Evolutionary conservation across 2,113 vertebrate species (phyloP).

Genomic region (Stigmatopora argus): DNA sequence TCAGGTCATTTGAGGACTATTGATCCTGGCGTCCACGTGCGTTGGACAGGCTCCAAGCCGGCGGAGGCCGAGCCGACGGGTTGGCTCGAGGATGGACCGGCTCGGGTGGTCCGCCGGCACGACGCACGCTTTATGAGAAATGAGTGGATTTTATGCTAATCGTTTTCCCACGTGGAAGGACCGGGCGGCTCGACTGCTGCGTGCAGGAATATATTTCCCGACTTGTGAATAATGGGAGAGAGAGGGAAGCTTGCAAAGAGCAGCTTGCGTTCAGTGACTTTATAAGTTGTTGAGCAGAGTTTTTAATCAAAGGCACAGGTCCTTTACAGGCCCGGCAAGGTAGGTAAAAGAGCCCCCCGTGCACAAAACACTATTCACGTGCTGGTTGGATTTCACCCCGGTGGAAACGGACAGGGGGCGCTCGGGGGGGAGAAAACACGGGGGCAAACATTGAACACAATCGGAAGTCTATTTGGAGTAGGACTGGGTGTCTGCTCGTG

Average conservation of each 20-base stretch:
- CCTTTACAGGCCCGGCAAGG: slow-evolving; percentile 19
- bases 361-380: slow-evolving; percentile 41
- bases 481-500: no score
- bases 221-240: slow-evolving; percentile 12
- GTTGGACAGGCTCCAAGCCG: slow-evolving; percentile 15
- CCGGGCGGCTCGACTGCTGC: slow-evolving; percentile 16
- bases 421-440: slow-evolving; percentile 21
- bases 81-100: slow-evolving; percentile 2
- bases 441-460: slow-evolving; percentile 42
- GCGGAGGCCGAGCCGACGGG: neutral
- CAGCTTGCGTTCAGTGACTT: neutral
- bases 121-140: slow-evolving; percentile 31
- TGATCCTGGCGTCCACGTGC: slow-evolving; percentile 39
- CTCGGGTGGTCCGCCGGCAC: slow-evolving; percentile 24
- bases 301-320: slow-evolving; percentile 7
- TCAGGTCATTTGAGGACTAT: slow-evolving; percentile 45
- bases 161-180: slow-evolving; percentile 43
- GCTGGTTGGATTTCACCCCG: slow-evolving; percentile 31
- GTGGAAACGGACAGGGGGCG: slow-evolving; percentile 26
- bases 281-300: neutral
- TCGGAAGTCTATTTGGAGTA: neutral
- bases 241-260: slow-evolving; percentile 15
- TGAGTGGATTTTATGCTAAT: slow-evolving; percentile 62
- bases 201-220: slow-evolving; percentile 2
- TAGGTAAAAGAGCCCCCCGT: slow-evolving; percentile 18